phyloP scores from a whole-genome alignment of 2,797 vertebrate genomes.

The Petrocephalus sullivani region DNA sequence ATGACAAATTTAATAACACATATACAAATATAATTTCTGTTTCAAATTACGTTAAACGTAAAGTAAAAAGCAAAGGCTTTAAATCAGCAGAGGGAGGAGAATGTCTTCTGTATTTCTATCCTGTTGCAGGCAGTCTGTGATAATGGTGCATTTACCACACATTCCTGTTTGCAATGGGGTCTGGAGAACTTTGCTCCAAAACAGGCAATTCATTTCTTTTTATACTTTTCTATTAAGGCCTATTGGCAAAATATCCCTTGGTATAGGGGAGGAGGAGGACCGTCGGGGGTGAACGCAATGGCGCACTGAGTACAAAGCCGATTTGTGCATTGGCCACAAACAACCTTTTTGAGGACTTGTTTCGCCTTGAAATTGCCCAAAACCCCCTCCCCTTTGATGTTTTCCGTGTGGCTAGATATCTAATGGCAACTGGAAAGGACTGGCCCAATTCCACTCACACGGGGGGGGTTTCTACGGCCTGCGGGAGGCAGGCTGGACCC shows the following conservation, averaged over 20 bases:
- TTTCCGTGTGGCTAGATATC: constrained; percentile 4
- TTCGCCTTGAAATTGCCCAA: neutral
- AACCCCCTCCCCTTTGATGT: neutral
- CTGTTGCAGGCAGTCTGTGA: neutral
- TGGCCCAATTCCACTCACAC: neutral
- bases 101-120: neutral
- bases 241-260: neutral
- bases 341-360: constrained; percentile 14
- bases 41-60: neutral
- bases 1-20: neutral
- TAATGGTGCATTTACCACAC: neutral
- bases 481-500: neutral
- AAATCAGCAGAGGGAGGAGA: neutral
- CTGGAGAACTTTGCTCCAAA: neutral
- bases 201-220: neutral
- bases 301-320: neutral
- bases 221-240: constrained; percentile 1
- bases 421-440: constrained; percentile 17
- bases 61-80: neutral
- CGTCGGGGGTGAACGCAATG: neutral
- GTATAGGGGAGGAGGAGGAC: neutral
- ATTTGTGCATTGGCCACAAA: constrained; percentile 13
- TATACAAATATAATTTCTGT: neutral
- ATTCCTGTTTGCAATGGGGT: neutral
- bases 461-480: neutral